Base-by-base conservation (phyloP, 2,797 vertebrate species). In the Pempheris klunzingeri region DNA sequence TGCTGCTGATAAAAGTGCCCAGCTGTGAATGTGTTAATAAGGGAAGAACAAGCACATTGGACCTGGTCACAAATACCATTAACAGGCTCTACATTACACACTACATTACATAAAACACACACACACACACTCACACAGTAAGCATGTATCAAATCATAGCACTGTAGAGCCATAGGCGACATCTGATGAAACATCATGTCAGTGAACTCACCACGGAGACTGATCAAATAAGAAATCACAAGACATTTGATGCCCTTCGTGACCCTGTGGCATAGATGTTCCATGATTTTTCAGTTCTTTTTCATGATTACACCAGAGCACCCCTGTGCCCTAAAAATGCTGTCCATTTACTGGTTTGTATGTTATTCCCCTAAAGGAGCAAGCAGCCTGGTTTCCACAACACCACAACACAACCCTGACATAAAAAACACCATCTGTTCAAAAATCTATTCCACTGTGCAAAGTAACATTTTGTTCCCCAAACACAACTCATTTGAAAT, bases 1-100 rank as follows among this genome's bases (percentile, higher is more conserved):
- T 46, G 55, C 39, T 41, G 55, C 22, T 8, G 46, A 63, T 26
- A 70, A 67, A 71, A 63, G 52, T 52, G 30, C 34, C 77, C 63
- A 64, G 60, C 71, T 80, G 77, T 28, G 80, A 50, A 20, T 22
- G 38, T 26, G 26, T 57, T 60, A 49, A 50, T 58, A 60, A 47
- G 61, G 70, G 55, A 68, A 44, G 30, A 55, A 44, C 14, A 65
- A 24, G 59, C 69, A 15, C 47, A 54, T 69, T 41, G 18, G 55
- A 38, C 28, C 57, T 32, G 52, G 49, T 65, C 17, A 62, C 22
- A 57, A 18, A 20, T 36, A 15, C 2, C 36, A n/a, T 38, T 10
- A 58, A 65, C 30, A 20, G 12, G 64, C 43, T 43, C 22, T n/a
- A 44, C 65, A 28, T 12, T 34, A 58, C 52, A 20, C 43, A 49